phyloP scores from a whole-genome alignment of 2,113 vertebrate species.

The Maccullochella peelii region DNA sequence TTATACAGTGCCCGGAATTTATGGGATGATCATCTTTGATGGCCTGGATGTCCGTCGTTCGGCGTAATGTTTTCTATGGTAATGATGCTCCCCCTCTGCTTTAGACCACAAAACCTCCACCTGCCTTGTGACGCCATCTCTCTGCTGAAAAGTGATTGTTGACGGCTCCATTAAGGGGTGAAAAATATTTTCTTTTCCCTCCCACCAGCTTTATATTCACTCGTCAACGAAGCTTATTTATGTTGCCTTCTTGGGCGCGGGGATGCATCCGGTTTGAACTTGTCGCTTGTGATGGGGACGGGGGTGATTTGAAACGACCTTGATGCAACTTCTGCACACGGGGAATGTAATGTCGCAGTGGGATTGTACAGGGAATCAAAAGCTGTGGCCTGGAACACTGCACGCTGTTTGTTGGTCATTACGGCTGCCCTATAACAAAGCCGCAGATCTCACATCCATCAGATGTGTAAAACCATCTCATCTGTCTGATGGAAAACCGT shows the following conservation, averaged over 20 bases:
- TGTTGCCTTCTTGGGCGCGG: conserved; percentile 34
- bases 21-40: conserved; percentile 83
- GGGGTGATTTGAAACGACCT: conserved; percentile 69
- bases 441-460: conserved; percentile 54
- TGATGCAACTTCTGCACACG: conserved; percentile 65
- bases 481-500: conserved; percentile 34
- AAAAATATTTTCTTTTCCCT: conserved; percentile 63
- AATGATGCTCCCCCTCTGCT: conserved; percentile 79
- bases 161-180: conserved; percentile 77
- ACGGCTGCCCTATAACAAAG: conserved; percentile 33
- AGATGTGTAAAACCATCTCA: conserved; percentile 42
- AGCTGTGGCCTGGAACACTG: conserved; percentile 52
- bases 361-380: conserved; percentile 48
- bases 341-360: conserved; percentile 25
- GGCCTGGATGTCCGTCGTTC: conserved; percentile 73
- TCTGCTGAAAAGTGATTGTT: conserved; percentile 75
- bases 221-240: conserved; percentile 73
- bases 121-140: conserved; percentile 61
- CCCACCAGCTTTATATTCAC: conserved; percentile 62
- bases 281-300: conserved; percentile 60
- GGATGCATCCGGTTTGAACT: conserved; percentile 69
- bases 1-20: conserved; percentile 80
- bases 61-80: conserved; percentile 80
- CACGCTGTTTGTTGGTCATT: conserved; percentile 51
- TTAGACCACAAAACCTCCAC: conserved; percentile 67